Evolutionary conservation across 2,113 vertebrate genomes (phyloP).

Genomic region (Scomber japonicus): DNA sequence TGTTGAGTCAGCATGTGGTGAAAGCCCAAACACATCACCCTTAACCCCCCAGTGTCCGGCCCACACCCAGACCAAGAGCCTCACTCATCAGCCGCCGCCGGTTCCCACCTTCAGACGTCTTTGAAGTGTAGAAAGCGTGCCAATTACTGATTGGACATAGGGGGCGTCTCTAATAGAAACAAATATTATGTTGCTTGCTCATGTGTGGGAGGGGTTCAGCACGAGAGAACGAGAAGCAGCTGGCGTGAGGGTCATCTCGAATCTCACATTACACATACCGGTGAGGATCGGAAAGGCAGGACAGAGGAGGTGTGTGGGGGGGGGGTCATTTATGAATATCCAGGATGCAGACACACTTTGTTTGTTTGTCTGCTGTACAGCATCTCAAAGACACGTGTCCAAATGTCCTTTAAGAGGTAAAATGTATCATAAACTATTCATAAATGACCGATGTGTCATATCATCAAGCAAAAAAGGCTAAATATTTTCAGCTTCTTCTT

Average conservation of each 20-base stretch:
- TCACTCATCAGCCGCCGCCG: conserved; percentile 74
- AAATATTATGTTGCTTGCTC: conserved; percentile 77
- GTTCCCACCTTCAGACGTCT: conserved; percentile 76
- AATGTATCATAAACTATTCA: not conserved
- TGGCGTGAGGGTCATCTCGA: conserved; percentile 75
- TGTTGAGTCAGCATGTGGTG: conserved; percentile 78
- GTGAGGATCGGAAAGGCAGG: conserved; percentile 38
- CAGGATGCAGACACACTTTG: conserved; percentile 33
- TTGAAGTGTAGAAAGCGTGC: conserved; percentile 76
- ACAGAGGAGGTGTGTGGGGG: not conserved
- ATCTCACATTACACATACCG: conserved; percentile 75
- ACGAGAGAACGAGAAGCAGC: conserved; percentile 74
- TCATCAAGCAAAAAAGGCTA: not conserved
- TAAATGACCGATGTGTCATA: not conserved
- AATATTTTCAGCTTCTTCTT: not conserved
- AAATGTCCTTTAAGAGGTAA: conserved; percentile 1
- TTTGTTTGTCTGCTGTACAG: conserved; percentile 24
- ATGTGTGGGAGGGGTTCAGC: conserved; percentile 63
- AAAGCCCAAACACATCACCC: conserved; percentile 80
- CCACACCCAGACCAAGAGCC: conserved; percentile 69
- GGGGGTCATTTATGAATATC: conserved; percentile 51
- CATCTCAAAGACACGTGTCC: not conserved
- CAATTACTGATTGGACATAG: conserved; percentile 78
- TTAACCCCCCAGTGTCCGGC: conserved; percentile 73
- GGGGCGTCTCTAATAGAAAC: conserved; percentile 76